Conservation (phyloP, 35 echinoderm and acorn worm species). For the Patiria miniata region DNA sequence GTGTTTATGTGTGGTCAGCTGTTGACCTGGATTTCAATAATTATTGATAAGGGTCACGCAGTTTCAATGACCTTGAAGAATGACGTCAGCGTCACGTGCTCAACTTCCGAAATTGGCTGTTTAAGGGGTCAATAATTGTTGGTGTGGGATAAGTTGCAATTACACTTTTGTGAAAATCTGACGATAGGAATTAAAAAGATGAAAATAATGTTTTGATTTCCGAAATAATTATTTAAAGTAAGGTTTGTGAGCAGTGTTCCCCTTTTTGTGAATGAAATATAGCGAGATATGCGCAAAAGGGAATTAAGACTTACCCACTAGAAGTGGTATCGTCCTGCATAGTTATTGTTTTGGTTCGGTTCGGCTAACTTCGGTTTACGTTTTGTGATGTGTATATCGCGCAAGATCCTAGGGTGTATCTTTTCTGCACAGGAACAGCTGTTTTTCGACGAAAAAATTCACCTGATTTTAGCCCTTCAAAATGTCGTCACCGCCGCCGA, state of each 20-base stretch:
- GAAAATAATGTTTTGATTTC: too few relatives aligned
- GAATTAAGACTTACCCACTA: conserved; percentile 9
- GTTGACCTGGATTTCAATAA: neutral
- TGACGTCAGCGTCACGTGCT: conserved; percentile 3
- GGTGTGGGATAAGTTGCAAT: too few relatives aligned
- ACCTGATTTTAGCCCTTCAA: conserved; percentile 58
- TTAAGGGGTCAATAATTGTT: neutral
- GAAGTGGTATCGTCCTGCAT: conserved; percentile 56
- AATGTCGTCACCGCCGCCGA: conserved; percentile 91
- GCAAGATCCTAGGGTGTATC: conserved; percentile 46
- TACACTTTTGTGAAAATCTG: too few relatives aligned
- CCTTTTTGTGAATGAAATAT: too few relatives aligned
- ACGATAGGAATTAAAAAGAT: too few relatives aligned
- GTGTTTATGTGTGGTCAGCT: conserved; percentile 7
- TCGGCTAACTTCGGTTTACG: conserved; percentile 45
- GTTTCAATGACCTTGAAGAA: neutral
- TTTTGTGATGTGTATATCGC: conserved; percentile 18
- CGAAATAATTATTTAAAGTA: too few relatives aligned
- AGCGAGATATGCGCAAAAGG: too few relatives aligned
- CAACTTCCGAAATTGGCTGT: neutral
- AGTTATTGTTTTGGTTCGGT: conserved; percentile 80
- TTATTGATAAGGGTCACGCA: neutral
- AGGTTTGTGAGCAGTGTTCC: too few relatives aligned
- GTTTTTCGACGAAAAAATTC: conserved; percentile 44
- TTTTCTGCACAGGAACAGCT: conserved; percentile 39